Evolutionary conservation across 1,140 invertebrate species (phyloP), one percentile per base, ranked within the genome.

Genomic region (Meloidogyne hapla): DNA sequence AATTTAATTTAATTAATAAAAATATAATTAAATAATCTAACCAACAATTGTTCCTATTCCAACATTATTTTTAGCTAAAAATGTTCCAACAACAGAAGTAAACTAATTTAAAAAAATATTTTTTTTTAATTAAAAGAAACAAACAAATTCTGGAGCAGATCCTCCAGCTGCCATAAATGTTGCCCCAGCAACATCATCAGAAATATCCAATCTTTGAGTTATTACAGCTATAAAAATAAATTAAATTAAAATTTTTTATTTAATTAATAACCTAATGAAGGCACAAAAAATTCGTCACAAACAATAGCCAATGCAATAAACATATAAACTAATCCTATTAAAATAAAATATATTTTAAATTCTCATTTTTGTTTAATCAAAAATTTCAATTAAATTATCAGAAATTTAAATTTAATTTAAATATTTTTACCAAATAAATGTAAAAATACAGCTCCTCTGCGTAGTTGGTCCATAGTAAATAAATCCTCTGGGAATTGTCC

Each of bases 91-190:
- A 8, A 94, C 90, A 81, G 93, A 94, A 23, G 93, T 93, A 85
- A 94, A 95, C 48, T 56, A 42, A 42, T 10, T 15, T 42, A 12
- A 42, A 13, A n/a, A 56, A n/a, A 48, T 48, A 18, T 48, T 18
- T 18, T 18, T 48, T 48, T 3, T 18, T 18, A 48, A 42, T 12
- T 42, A 8, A 42, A 42, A 18, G 3, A 56, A 56, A 33, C 33
- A 56, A 56, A 56, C 48, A 38, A 96, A 91, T 88, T 95, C 94
- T 0, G 94, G 94, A 79, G 93, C 92, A 40, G 92, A 94, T 12
- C 93, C 94, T 0, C 93, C 94, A 0, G 93, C 92, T 0, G 94
- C 92, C 91, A 96, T 93, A 83, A 95, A 95, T 0, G 94, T 96
- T 0, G 94, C 94, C 0, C 93, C 94, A 0, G 93, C 93, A 10